Conservation (phyloP, 2,113 vertebrate genomes). For the Lipotes vexillifer region DNA sequence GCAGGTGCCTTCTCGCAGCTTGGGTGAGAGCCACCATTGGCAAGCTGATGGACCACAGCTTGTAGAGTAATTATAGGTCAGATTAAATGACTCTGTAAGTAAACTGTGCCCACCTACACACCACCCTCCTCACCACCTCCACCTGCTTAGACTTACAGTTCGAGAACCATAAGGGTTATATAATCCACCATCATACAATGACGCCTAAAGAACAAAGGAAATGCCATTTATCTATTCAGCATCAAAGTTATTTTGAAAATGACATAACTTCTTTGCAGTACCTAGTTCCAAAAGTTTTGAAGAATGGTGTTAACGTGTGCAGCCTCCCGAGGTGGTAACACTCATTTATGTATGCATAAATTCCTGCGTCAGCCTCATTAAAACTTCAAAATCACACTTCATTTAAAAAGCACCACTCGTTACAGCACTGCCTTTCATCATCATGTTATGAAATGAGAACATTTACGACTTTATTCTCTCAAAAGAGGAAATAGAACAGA, state of each 20-base stretch:
- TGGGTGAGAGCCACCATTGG: neutral
- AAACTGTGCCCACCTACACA: neutral
- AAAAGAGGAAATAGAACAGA: neutral
- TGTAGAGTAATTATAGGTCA: neutral
- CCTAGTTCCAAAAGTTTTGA: neutral
- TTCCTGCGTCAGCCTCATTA: neutral
- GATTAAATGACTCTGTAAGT: neutral
- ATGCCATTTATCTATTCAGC: slow-evolving; percentile 1
- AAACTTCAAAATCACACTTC: neutral
- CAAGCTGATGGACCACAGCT: neutral
- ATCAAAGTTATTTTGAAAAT: slow-evolving; percentile 1
- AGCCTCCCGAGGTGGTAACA: neutral
- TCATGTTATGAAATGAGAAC: neutral
- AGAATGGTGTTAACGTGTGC: neutral
- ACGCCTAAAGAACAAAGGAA: slow-evolving; percentile 83
- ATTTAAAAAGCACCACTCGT: neutral
- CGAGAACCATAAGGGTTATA: slow-evolving; percentile 83
- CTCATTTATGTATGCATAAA: neutral
- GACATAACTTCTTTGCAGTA: neutral
- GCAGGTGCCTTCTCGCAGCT: neutral
- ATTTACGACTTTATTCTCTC: neutral
- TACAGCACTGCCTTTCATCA: neutral
- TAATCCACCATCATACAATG: slow-evolving; percentile 84
- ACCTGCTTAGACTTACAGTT: slow-evolving; percentile 85
- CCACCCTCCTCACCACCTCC: neutral